Conservation (phyloP, 92 coral and sea anemone genomes). For the Zoanthus solanderi region DNA sequence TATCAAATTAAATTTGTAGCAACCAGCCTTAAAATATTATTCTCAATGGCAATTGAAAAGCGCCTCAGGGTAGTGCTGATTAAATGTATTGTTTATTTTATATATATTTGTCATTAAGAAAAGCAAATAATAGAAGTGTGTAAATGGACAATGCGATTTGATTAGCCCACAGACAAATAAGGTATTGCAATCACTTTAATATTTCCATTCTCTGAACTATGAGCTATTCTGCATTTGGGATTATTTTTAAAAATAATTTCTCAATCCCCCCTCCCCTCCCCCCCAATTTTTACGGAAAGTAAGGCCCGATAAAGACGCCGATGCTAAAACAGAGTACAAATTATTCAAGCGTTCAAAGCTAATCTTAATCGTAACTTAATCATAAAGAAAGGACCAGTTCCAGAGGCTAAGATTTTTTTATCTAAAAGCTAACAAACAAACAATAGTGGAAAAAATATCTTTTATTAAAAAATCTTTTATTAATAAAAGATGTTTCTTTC, state of each 20-base stretch:
- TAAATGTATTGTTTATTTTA: background rate
- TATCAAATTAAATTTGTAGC: background rate
- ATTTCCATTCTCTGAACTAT: too few species aligned
- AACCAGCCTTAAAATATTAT: background rate
- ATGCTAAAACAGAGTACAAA: background rate
- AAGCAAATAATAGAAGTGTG: background rate
- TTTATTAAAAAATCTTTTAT: too few species aligned
- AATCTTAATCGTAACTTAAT: background rate
- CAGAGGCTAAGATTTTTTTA: too few species aligned
- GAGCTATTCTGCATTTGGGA: too few species aligned
- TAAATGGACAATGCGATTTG: conserved; percentile 1
- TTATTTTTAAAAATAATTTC: background rate
- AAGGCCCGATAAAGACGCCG: background rate
- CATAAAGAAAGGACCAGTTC: too few species aligned
- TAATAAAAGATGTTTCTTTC: too few species aligned
- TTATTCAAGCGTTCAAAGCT: too few species aligned
- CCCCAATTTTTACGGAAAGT: background rate
- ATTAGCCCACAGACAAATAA: background rate
- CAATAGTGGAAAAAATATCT: too few species aligned
- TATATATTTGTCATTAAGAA: background rate
- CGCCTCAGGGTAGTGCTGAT: conserved; percentile 2
- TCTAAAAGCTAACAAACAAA: too few species aligned
- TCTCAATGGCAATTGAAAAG: background rate
- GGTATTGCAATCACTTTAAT: background rate
- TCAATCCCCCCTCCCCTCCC: background rate